Percentiles rank a stretch among this genome's conserved stretches.
Evolutionary conservation across 2,113 vertebrate genomes (phyloP).

Genomic region (Conger conger): DNA sequence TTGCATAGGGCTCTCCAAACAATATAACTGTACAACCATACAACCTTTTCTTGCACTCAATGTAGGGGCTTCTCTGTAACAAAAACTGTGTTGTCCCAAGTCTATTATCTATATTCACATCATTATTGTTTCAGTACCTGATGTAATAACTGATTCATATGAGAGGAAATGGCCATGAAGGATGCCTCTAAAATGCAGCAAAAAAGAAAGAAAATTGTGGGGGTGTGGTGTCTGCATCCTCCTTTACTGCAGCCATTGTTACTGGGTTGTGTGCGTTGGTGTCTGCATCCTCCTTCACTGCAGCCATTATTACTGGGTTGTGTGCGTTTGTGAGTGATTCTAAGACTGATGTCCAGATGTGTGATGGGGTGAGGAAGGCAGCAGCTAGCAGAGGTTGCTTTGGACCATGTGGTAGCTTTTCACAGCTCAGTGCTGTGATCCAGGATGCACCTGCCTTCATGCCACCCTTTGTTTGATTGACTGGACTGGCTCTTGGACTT

Average conservation of each 20-base stretch:
- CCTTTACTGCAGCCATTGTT: neutral
- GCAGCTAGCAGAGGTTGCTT: neutral
- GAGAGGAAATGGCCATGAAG: too few relatives aligned
- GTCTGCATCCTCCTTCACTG: neutral
- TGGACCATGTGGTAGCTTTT: neutral
- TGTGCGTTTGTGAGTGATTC: too few relatives aligned
- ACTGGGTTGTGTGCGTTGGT: neutral
- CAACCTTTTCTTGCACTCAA: neutral
- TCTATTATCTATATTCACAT: too few relatives aligned
- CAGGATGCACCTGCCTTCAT: neutral
- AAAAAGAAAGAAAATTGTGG: neutral
- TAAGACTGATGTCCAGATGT: neutral
- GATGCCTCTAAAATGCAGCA: neutral
- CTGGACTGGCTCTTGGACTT: conserved; percentile 25
- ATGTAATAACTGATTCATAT: too few relatives aligned
- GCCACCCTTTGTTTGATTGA: conserved; percentile 14
- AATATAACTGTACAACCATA: neutral
- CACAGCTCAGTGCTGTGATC: neutral
- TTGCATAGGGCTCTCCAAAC: neutral
- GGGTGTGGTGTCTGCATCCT: neutral
- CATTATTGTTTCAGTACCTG: neutral
- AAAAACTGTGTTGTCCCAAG: too few relatives aligned
- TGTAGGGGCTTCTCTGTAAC: too few relatives aligned
- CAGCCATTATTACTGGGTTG: neutral
- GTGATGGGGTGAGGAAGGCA: neutral